Evolutionary conservation across 2,113 vertebrate species (phyloP), one percentile per base, ranked within the genome.

Genomic region (Larimichthys crocea): DNA sequence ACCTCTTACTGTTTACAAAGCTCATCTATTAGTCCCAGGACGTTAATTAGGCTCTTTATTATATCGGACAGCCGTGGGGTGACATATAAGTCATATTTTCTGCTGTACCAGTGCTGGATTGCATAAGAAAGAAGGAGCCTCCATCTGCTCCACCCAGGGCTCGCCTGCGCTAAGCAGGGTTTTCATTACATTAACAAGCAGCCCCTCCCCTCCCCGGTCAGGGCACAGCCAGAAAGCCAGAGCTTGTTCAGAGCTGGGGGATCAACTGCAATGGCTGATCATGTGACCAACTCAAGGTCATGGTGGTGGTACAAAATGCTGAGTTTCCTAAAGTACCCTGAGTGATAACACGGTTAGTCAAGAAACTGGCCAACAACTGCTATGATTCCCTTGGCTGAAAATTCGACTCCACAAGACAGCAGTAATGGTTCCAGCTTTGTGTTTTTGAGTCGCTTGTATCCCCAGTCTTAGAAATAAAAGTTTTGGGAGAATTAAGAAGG

Each of bases 71-170:
- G 88, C 59, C 71, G 15, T 44, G 53, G 83, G 81, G 80, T 80
- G 70, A 79, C 31, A 74, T 80, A 66, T 66, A 72, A 81, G 76
- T 80, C 49, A 76, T 82, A 26, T 65, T 83, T 80, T 81, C 84
- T 73, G 80, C 68, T 79, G 75, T 74, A 81, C 79, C 67, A 26
- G 35, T 69, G 75, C 55, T 44, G 42, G 42, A 46, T 89, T 90
- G 84, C 85, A 35, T 93, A 91, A 92, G 76, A 85, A 72, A 57
- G 69, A 80, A 69, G 64, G 63, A 68, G 35, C 65, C 62, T 87
- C 88, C 79, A 88, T 91, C 86, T 89, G 92, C 76, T 87, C 81
- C 29, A 78, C 69, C 16, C 31, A 24, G 67, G 68, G 79, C 75
- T 78, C 17, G 57, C 46, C 60, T 68, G 5, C 2, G 1, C 73